A percentile compares a stretch with the other conserved stretches of the same genome.
Evolutionary conservation across 1,140 invertebrate species (phyloP).

Genomic region (Ruditapes philippinarum): DNA sequence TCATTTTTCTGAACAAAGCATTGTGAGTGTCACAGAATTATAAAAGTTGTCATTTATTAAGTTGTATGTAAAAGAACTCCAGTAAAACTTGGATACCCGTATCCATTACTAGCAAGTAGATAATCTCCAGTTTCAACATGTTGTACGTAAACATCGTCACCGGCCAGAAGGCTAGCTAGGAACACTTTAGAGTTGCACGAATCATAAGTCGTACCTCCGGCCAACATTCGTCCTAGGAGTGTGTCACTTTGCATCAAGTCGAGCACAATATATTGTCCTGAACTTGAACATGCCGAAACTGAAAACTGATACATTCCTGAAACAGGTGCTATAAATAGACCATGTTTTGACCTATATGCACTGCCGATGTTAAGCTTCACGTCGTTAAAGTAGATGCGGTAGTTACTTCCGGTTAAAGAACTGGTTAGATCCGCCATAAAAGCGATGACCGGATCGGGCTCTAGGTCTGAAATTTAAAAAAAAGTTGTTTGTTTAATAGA

Average conservation of each 20-base stretch:
- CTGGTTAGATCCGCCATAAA: not conserved
- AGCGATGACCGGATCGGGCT: not conserved
- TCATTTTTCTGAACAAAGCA: too few relatives aligned
- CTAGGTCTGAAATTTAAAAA: too few relatives aligned
- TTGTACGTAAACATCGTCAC: constrained; percentile 6
- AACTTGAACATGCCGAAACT: not conserved
- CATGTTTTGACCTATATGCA: constrained; percentile 32
- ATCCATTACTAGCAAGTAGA: not conserved
- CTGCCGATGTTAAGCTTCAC: constrained; percentile 49
- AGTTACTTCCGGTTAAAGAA: not conserved
- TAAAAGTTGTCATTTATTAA: too few relatives aligned
- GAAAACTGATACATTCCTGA: constrained; percentile 47
- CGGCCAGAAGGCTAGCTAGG: not conserved
- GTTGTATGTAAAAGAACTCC: not conserved
- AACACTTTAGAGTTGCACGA: not conserved
- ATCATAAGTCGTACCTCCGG: not conserved
- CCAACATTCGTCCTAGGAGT: not conserved
- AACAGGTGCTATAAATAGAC: constrained; percentile 35
- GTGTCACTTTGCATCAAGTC: not conserved
- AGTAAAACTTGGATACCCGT: not conserved
- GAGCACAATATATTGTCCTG: not conserved
- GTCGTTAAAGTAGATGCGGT: constrained; percentile 41
- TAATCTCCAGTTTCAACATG: not conserved
- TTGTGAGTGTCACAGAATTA: too few relatives aligned
- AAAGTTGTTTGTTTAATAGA: too few relatives aligned